These are phyloP conservation scores for Drosophila merina DNA, from an alignment of 2,888 invertebrate species.

Conservation along the genomic window DNA sequence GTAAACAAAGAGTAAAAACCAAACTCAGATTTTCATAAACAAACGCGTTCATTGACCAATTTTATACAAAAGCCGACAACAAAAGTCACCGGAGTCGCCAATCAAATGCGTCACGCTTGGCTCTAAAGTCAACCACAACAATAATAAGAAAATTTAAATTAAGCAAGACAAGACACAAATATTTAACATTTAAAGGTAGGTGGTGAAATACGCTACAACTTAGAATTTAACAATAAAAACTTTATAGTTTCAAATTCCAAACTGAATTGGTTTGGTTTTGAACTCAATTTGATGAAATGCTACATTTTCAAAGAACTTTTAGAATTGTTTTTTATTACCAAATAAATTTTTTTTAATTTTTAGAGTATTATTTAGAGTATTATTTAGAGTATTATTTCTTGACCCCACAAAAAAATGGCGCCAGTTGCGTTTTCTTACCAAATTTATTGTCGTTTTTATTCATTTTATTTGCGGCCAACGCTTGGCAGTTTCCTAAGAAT, in stretches of 20 bases:
- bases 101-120: slow-evolving; percentile 60
- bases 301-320: no score
- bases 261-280: background rate
- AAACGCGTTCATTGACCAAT: slow-evolving; percentile 75
- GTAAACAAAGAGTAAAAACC: slow-evolving; percentile 20
- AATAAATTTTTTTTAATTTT: no score
- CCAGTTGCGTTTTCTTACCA: slow-evolving; percentile 38
- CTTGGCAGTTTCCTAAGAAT: slow-evolving; percentile 70
- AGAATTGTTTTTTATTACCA: no score
- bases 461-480: slow-evolving; percentile 37
- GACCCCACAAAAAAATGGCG: slow-evolving; percentile 29
- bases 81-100: slow-evolving; percentile 34
- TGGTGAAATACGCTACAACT: slow-evolving; percentile 9
- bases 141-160: slow-evolving; percentile 47
- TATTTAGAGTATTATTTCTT: slow-evolving; percentile 13
- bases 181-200: slow-evolving; percentile 6
- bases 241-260: background rate
- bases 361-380: background rate
- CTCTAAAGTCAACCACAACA: slow-evolving; percentile 39
- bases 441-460: slow-evolving; percentile 41
- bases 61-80: slow-evolving; percentile 38
- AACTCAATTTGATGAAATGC: background rate
- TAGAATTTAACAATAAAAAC: background rate
- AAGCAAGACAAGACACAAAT: slow-evolving; percentile 27
- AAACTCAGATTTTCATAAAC: slow-evolving; percentile 46